Percentiles rank a stretch among this genome's conserved stretches.
Evolutionary conservation across 2,888 invertebrate genomes (phyloP).

Genomic region (Ectemnius continuus): DNA sequence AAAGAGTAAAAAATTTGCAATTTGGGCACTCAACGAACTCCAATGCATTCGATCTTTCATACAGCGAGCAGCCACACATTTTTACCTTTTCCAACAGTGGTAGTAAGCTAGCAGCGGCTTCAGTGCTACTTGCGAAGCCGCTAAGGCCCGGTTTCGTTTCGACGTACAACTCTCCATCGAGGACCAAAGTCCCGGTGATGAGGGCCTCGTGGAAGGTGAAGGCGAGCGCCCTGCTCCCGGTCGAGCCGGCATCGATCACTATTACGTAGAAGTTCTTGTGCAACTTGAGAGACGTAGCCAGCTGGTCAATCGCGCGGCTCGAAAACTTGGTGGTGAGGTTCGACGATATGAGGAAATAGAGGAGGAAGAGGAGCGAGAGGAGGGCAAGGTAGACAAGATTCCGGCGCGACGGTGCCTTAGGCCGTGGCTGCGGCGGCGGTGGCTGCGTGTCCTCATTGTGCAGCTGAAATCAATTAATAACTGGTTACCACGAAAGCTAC

Average conservation of each 20-base stretch:
- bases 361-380: constrained; percentile 4
- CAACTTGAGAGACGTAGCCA: constrained; percentile 87
- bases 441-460: no score
- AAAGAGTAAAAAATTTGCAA: no score
- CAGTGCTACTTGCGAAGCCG: constrained; percentile 89
- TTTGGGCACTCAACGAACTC: no score
- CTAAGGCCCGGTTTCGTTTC: constrained; percentile 95
- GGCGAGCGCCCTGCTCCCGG: constrained; percentile 91
- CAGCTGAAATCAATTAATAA: no score
- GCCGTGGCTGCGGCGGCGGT: no score
- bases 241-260: constrained; percentile 96
- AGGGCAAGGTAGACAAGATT: no score
- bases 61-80: no score
- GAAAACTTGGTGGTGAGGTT: background rate
- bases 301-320: constrained; percentile 82
- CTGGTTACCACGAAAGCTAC: no score
- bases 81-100: constrained; percentile 82
- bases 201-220: constrained; percentile 89
- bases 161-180: constrained; percentile 90
- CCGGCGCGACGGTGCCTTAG: no score
- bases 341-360: background rate
- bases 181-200: constrained; percentile 83
- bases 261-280: constrained; percentile 88
- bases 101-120: constrained; percentile 87
- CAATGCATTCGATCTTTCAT: no score